Evolutionary conservation across 2,113 vertebrate species (phyloP), one percentile per base, ranked within the genome.

Genomic region (Glaucidium brasilianum): DNA sequence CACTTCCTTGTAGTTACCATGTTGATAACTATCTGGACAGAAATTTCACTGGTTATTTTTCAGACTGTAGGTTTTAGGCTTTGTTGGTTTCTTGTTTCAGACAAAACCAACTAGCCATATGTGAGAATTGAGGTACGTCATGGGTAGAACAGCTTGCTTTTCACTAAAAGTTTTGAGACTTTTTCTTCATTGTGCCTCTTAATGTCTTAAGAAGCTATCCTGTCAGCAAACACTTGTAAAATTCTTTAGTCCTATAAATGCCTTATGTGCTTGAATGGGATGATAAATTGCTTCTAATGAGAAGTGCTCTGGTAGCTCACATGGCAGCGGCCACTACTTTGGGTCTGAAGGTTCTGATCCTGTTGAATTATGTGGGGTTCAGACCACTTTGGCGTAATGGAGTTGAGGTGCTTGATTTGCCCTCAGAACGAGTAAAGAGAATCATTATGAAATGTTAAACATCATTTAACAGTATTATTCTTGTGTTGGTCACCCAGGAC

Each of bases 241-340:
- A 34, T 69, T 64, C 39, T 85, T 83, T 32, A 53, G 43, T 68
- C 20, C 21, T 23, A 29, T 34, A 69, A 83, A 73, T 86, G 21
- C 35, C 45, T 79, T n/a, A 14, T 22, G 15, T 76, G 25, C 23
- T 72, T 60, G 55, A 21, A 22, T 30, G 37, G 16, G 21, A 21
- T 53, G 26, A 9, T 45, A 73, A 43, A 10, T 88, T 85, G 30
- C 59, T 87, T 52, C n/a, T 60, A 71, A 72, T 29, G 55, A 59
- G 29, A 93, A 39, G 49, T 79, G 23, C 20, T 68, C 26, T 55
- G n/a, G 55, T 62, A 50, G 56, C 15, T 90, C 37, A 21, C 2
- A 1, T 55, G 18, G 49, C 45, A 52, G 11, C 0, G 2, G 17
- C 34, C 15, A 2, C 18, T 68, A 3, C 47, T n/a, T 68, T 5